Conservation (phyloP, 2,113 vertebrate species). For the Prietella phreatophila region DNA sequence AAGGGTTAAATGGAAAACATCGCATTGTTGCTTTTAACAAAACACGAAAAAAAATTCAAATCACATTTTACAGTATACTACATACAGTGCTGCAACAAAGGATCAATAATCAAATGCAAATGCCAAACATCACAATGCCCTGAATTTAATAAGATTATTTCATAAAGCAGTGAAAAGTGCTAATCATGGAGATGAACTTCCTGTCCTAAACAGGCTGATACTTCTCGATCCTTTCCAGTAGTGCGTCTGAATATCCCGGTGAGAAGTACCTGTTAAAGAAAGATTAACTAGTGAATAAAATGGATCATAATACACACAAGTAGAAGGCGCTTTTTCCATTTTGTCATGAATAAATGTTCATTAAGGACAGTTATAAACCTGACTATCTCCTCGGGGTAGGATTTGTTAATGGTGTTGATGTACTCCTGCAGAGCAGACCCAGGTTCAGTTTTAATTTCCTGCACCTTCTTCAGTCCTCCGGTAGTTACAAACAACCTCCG, state of each 20-base stretch:
- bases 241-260: constrained; percentile 87
- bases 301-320: neutral
- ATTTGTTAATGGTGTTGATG: constrained; percentile 86
- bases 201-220: constrained; percentile 76
- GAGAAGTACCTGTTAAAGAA: constrained; percentile 84
- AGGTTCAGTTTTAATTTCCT: constrained; percentile 87
- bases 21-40: neutral
- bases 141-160: neutral
- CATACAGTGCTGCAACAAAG: neutral
- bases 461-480: constrained; percentile 91
- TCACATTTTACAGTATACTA: neutral
- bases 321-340: neutral
- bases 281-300: neutral
- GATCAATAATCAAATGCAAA: neutral
- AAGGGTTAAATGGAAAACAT: too few species aligned
- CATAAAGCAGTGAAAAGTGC: neutral
- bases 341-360: neutral
- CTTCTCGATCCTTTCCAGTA: constrained; percentile 84
- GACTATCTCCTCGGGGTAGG: constrained; percentile 94
- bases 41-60: neutral
- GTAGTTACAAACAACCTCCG: constrained; percentile 90
- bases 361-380: constrained; percentile 72
- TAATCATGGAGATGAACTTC: too few species aligned
- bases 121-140: neutral
- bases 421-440: constrained; percentile 86